Base-by-base conservation (phyloP, 2,113 vertebrate genomes). In the Herpailurus yagouaroundi region DNA sequence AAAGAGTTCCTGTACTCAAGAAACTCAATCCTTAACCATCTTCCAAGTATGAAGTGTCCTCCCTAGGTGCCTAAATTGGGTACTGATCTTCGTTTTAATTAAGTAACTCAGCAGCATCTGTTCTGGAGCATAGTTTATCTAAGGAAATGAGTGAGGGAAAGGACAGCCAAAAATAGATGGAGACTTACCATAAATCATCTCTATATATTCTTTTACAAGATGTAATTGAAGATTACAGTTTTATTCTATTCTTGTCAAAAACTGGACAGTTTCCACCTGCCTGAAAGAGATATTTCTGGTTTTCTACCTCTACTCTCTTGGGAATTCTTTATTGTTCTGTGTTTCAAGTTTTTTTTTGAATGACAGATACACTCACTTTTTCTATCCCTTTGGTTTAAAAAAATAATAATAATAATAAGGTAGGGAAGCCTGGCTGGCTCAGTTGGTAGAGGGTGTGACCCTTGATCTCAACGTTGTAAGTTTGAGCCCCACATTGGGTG, bases 211-310 rank as follows among this genome's bases (percentile, higher is more conserved):
- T 89, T 77, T 57, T 41, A 60, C 25, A 86, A 66, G 68, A 41
- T 48, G 5, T 38, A 74, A 79, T 13, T 88, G 33, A 66, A 93
- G 63, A 25, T 15, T 79, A n/a, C 27, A 66, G 52, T 2, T 79
- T 89, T 82, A 63, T 31, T 73, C n/a, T 7, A 5, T 80, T 79
- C 91, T 77, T 68, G 23, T 87, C 60, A 95, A 95, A 97, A 89
- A 25, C 83, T 68, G 7, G 7, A 76, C 25, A 55, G 19, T n/a
- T 33, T 87, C 45, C 50, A 79, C 41, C 19, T 52, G 1, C 36
- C 52, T 55, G 19, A 52, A 97, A 55, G 52, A 69, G 31, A 16
- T 63, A 38, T 2, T 96, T 52, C n/a, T 80, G 52, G 23, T 55
- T 87, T 74, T 64, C 66, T 66, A 36, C 50, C 27, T 55, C 31